phyloP scores from a whole-genome alignment of 2,113 vertebrate genomes.

The Nesogale talazaci region DNA sequence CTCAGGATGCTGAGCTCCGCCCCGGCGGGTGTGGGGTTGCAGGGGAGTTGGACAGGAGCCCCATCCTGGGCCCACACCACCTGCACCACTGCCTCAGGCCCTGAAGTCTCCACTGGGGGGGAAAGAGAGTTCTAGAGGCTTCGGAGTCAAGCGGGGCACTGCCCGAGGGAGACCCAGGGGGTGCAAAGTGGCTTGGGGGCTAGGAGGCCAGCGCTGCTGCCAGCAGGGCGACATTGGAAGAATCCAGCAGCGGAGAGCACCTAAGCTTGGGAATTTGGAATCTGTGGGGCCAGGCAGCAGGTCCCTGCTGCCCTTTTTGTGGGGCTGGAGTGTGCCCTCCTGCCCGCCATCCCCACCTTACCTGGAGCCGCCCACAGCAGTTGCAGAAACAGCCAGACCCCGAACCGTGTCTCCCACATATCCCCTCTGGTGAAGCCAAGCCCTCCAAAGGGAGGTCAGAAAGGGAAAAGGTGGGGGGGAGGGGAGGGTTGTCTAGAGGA shows the following conservation, averaged over 20 bases:
- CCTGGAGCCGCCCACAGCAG: conserved; percentile 69
- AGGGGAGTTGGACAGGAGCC: conserved; percentile 79
- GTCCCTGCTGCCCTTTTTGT: not conserved
- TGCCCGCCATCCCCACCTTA: conserved; percentile 57
- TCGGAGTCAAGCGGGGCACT: not conserved
- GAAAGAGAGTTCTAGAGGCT: conserved; percentile 60
- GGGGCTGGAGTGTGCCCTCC: not conserved
- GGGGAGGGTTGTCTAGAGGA: too few relatives aligned
- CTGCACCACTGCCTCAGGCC: not conserved
- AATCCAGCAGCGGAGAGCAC: not conserved
- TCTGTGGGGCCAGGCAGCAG: not conserved
- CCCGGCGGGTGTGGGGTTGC: conserved; percentile 51
- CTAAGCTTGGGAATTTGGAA: not conserved
- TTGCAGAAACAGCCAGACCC: conserved; percentile 60
- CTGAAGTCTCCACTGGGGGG: conserved; percentile 59
- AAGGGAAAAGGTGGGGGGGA: too few relatives aligned
- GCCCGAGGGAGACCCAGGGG: not conserved
- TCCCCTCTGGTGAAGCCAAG: conserved; percentile 15
- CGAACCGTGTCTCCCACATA: conserved; percentile 59
- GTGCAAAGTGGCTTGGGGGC: not conserved
- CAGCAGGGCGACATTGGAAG: not conserved
- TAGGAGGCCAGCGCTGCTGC: not conserved
- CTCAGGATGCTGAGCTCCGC: conserved; percentile 35
- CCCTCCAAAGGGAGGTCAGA: conserved; percentile 31
- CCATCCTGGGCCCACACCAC: conserved; percentile 86